Conservation (phyloP, 2,113 vertebrate species). For the Elachura formosa region DNA sequence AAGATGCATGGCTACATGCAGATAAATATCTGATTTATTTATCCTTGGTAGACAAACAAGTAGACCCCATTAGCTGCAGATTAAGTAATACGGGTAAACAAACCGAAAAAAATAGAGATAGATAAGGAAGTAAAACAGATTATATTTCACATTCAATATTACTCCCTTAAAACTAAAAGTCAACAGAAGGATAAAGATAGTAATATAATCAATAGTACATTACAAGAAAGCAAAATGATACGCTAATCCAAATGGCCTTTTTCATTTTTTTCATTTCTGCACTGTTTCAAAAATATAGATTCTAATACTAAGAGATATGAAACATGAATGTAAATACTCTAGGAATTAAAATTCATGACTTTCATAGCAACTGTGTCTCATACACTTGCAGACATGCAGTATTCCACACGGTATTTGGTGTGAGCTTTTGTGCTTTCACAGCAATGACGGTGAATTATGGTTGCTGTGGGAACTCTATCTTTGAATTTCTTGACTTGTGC, state of each 20-base stretch:
- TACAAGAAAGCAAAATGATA: neutral
- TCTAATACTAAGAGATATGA: neutral
- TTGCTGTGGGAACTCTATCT: conserved; percentile 64
- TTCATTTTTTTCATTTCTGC: neutral
- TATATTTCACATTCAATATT: neutral
- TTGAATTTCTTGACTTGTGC: conserved; percentile 29
- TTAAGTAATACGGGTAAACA: neutral
- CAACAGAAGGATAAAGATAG: neutral
- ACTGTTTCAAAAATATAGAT: neutral
- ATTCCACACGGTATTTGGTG: neutral
- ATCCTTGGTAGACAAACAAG: neutral
- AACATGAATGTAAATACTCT: neutral
- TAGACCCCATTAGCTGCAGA: neutral
- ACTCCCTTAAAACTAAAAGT: neutral
- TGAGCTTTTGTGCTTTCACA: conserved; percentile 36
- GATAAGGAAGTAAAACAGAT: neutral
- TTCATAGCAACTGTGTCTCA: conserved; percentile 39
- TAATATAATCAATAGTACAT: neutral
- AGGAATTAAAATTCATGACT: conserved; percentile 32
- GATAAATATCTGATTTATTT: neutral
- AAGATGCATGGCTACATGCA: neutral
- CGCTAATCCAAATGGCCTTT: neutral
- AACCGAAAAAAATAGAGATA: neutral
- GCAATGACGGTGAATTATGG: conserved; percentile 41
- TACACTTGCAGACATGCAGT: neutral